Percentiles rank a stretch among this genome's conserved stretches.
These are phyloP conservation scores for Drosophila sp. DNA, from an alignment of 1,140 invertebrate genomes.

Conservation along the genomic window DNA sequence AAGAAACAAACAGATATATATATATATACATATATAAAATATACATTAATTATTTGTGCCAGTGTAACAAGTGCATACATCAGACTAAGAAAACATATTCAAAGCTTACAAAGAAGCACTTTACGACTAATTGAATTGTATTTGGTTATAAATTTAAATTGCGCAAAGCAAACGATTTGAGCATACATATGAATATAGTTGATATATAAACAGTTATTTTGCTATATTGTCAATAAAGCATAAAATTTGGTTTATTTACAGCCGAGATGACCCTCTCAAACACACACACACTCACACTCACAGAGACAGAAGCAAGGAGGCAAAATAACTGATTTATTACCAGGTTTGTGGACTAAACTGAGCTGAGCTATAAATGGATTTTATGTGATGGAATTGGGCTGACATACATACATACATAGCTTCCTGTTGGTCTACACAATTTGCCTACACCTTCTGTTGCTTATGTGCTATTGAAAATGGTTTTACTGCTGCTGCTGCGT, in stretches of 20 bases:
- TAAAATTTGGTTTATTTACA: slow-evolving; percentile 49
- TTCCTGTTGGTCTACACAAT: slow-evolving; percentile 39
- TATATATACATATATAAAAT: too few species aligned
- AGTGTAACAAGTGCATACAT: background rate
- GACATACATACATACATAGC: slow-evolving; percentile 30
- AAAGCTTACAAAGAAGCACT: slow-evolving; percentile 32
- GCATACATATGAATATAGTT: slow-evolving; percentile 25
- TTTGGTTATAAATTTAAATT: slow-evolving; percentile 51
- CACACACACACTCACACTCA: background rate
- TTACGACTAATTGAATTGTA: slow-evolving; percentile 68
- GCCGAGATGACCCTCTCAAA: slow-evolving; percentile 11
- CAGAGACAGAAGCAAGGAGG: slow-evolving; percentile 3
- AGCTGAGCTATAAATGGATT: slow-evolving; percentile 54
- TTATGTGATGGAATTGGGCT: slow-evolving; percentile 25
- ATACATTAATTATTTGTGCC: background rate
- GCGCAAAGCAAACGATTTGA: slow-evolving; percentile 44
- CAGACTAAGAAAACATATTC: background rate
- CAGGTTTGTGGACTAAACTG: slow-evolving; percentile 29
- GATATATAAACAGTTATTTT: slow-evolving; percentile 1
- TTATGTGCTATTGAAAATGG: slow-evolving; percentile 61
- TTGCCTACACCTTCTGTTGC: background rate
- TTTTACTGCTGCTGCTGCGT: slow-evolving; percentile 58
- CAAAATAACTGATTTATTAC: slow-evolving; percentile 59
- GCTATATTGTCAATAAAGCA: slow-evolving; percentile 20
- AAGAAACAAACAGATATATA: too few species aligned